Evolutionary conservation across 2,113 vertebrate species (phyloP).

Genomic region (Quiscalus mexicanus): DNA sequence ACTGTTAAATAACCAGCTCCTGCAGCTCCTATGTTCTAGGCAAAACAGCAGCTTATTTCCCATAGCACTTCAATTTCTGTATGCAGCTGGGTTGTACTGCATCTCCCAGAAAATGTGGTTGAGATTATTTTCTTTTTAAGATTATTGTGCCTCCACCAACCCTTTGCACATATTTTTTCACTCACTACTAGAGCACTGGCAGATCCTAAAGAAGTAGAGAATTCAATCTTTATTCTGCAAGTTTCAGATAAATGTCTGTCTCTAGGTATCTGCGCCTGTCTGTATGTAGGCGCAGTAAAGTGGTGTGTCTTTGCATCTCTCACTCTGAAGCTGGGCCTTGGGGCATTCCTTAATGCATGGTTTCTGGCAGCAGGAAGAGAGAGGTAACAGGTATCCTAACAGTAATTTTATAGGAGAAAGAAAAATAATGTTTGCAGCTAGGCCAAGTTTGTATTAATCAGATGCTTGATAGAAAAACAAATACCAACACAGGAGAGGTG

Average conservation of each 20-base stretch:
- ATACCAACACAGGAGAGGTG: not conserved
- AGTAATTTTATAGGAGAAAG: not conserved
- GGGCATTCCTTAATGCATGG: not conserved
- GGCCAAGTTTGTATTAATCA: not conserved
- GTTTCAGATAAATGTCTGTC: not conserved
- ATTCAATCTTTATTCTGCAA: not conserved
- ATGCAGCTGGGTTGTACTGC: not conserved
- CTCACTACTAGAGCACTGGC: not conserved
- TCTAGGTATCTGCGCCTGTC: not conserved
- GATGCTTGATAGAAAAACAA: not conserved
- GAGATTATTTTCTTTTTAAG: not conserved
- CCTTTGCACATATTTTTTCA: not conserved
- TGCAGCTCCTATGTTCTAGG: not conserved
- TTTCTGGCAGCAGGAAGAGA: not conserved
- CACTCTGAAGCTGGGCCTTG: not conserved
- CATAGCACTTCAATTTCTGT: not conserved
- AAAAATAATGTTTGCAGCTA: not conserved
- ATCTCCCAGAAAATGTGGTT: not conserved
- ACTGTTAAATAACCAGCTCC: not conserved
- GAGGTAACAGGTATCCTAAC: not conserved
- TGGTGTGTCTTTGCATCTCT: not conserved
- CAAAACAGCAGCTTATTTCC: not conserved
- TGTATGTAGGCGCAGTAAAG: not conserved
- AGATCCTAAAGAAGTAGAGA: not conserved
- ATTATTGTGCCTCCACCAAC: not conserved